phyloP scores from a whole-genome alignment of 2,888 invertebrate genomes.

The Drosophila setosimentum region DNA sequence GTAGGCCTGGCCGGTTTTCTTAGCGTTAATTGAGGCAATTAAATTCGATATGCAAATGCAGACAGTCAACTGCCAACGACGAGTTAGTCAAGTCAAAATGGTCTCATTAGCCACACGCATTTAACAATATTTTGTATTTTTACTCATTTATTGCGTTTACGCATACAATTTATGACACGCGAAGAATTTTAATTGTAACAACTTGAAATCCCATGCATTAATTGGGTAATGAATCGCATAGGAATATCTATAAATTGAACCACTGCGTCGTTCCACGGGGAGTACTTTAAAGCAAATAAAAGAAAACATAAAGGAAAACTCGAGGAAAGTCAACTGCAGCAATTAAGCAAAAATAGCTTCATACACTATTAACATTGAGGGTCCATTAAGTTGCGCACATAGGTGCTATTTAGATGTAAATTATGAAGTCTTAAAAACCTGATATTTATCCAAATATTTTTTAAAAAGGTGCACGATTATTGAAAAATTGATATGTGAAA shows the following conservation, averaged over 20 bases:
- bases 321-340: conserved; percentile 22
- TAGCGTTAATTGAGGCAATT: conserved; percentile 76
- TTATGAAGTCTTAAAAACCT: not conserved
- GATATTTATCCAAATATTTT: not conserved
- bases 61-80: conserved; percentile 3
- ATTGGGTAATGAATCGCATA: conserved; percentile 69
- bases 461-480: not conserved
- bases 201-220: conserved; percentile 41
- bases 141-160: conserved; percentile 12
- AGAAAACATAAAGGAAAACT: conserved; percentile 11
- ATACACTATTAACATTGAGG: conserved; percentile 12
- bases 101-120: conserved; percentile 71
- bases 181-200: conserved; percentile 20
- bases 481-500: rapidly evolving
- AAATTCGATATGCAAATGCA: conserved; percentile 49
- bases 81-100: conserved; percentile 33
- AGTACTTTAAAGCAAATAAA: conserved; percentile 55
- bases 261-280: conserved; percentile 32
- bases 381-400: conserved; percentile 4
- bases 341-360: conserved; percentile 43
- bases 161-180: conserved; percentile 60
- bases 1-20: conserved; percentile 45
- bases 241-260: conserved; percentile 50
- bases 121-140: conserved; percentile 12
- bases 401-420: not conserved